A percentile compares a stretch with the other conserved stretches of the same genome.
phyloP scores from a whole-genome alignment of 2,888 invertebrate genomes.

The Meteorus colon region DNA sequence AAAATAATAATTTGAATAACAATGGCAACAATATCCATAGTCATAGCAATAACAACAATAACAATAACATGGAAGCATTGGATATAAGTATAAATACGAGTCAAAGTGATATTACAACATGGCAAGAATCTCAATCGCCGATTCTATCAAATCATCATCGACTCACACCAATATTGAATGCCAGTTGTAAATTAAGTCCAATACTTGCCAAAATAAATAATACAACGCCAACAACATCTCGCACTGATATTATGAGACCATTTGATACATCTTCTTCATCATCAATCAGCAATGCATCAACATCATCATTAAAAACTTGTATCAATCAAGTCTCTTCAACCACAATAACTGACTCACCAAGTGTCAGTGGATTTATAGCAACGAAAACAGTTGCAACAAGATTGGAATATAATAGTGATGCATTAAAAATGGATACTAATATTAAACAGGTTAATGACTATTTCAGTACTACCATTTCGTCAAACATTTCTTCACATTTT shows the following conservation, averaged over 20 bases:
- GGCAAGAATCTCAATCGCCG: slow-evolving; percentile 53
- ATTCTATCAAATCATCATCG: slow-evolving; percentile 59
- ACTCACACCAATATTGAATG: slow-evolving; percentile 65
- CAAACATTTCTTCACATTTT: neutral
- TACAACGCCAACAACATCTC: slow-evolving; percentile 52
- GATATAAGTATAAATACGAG: slow-evolving; percentile 34
- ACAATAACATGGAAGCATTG: slow-evolving; percentile 33
- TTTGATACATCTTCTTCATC: slow-evolving; percentile 66
- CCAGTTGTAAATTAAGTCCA: slow-evolving; percentile 65
- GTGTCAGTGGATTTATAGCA: slow-evolving; percentile 4
- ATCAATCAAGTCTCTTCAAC: slow-evolving; percentile 61
- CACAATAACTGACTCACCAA: slow-evolving; percentile 60
- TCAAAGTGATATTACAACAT: slow-evolving; percentile 36
- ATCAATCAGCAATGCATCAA: slow-evolving; percentile 69
- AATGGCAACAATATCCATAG: slow-evolving; percentile 45
- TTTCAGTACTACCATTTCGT: neutral
- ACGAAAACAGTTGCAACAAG: neutral
- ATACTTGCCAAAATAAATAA: slow-evolving; percentile 60
- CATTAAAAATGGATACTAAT: slow-evolving; percentile 10
- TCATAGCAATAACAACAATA: slow-evolving; percentile 35
- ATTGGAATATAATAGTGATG: neutral
- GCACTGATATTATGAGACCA: slow-evolving; percentile 54
- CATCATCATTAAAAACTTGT: slow-evolving; percentile 64
- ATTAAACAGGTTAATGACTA: neutral
- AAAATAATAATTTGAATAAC: slow-evolving; percentile 37